Conservation (phyloP, 1,140 invertebrate genomes). For the Papilio polytes region DNA sequence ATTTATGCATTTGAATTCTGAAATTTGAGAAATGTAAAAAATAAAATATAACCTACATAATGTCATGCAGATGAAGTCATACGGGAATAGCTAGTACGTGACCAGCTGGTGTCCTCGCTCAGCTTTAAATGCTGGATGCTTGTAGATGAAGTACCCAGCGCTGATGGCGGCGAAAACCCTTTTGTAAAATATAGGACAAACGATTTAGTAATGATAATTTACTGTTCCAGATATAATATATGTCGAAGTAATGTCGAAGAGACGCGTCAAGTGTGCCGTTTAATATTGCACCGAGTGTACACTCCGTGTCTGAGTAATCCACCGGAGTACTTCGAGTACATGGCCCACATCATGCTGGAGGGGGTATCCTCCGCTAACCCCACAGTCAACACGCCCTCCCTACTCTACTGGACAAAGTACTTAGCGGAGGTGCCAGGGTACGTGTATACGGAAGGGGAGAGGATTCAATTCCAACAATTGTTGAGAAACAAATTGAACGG, state of each 20-base stretch:
- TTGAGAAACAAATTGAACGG: slow-evolving; percentile 55
- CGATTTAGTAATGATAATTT: neutral
- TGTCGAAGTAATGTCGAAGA: slow-evolving; percentile 76
- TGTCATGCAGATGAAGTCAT: too few relatives aligned
- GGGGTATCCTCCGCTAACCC: slow-evolving; percentile 78
- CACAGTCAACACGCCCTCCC: slow-evolving; percentile 58
- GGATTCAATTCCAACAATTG: slow-evolving; percentile 52
- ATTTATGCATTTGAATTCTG: too few relatives aligned
- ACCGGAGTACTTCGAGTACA: slow-evolving; percentile 80
- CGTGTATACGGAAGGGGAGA: slow-evolving; percentile 64
- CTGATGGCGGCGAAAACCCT: too few relatives aligned
- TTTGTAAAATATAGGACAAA: too few relatives aligned
- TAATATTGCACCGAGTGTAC: slow-evolving; percentile 72
- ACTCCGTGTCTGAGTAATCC: slow-evolving; percentile 72
- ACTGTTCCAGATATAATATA: slow-evolving; percentile 85
- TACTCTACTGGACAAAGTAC: slow-evolving; percentile 64
- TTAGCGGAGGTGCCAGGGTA: slow-evolving; percentile 73
- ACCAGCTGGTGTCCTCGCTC: too few relatives aligned
- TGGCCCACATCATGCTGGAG: slow-evolving; percentile 75
- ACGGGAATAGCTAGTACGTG: too few relatives aligned
- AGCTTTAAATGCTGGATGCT: too few relatives aligned
- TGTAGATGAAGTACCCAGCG: too few relatives aligned
- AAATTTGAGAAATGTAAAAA: too few relatives aligned
- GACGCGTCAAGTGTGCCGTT: slow-evolving; percentile 73
- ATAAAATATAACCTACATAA: too few relatives aligned